These are phyloP conservation scores for Stramonita haemastoma DNA, from an alignment of 2,888 invertebrate genomes.

Conservation along the genomic window DNA sequence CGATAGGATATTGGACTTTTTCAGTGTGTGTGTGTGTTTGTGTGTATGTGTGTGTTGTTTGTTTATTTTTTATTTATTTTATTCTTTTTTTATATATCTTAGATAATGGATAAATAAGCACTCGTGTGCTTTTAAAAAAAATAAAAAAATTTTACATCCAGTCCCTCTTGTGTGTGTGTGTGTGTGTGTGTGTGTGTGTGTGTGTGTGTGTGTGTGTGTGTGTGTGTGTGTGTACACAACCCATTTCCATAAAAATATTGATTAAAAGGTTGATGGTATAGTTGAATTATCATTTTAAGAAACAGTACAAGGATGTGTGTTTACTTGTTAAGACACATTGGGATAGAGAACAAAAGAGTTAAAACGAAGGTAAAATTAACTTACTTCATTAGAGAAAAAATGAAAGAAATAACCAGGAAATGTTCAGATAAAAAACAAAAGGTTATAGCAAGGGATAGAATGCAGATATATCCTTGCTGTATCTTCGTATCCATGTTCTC, in stretches of 20 bases:
- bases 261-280: not conserved
- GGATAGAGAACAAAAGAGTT: not conserved
- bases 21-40: not conserved
- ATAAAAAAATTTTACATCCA: no score
- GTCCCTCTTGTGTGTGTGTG: constrained; percentile 1
- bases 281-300: no score
- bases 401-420: no score
- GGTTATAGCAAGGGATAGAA: no score
- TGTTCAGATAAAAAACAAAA: no score
- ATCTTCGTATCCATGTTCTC: no score
- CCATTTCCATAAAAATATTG: not conserved
- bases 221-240: not conserved
- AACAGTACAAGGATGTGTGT: no score
- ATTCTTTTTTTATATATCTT: no score
- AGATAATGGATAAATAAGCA: no score
- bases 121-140: not conserved
- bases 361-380: no score
- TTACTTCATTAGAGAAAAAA: no score
- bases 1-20: not conserved
- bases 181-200: not conserved
- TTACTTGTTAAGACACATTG: not conserved
- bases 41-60: not conserved
- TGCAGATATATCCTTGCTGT: no score
- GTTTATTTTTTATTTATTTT: not conserved
- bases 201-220: not conserved